These are phyloP conservation scores for Todiramphus saurophagus DNA, from an alignment of 2,113 vertebrate genomes.

Conservation along the genomic window DNA sequence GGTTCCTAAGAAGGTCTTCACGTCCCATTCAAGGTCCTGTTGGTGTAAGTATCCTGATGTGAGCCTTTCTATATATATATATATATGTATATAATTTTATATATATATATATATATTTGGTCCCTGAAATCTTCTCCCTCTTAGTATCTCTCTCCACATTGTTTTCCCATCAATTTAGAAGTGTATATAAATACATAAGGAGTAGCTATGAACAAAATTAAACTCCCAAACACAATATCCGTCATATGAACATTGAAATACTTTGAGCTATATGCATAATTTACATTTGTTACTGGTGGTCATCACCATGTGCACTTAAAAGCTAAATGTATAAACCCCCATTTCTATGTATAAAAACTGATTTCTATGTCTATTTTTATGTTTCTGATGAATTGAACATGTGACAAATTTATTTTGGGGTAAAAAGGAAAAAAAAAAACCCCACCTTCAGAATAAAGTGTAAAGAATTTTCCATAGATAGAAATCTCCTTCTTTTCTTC, in stretches of 20 bases:
- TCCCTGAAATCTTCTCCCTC: not conserved
- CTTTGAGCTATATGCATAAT: rapidly evolving
- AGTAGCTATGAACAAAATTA: not conserved
- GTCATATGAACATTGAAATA: not conserved
- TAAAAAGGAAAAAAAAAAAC: not conserved
- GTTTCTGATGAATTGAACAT: not conserved
- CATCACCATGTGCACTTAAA: not conserved
- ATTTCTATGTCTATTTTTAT: not conserved
- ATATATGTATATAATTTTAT: no score
- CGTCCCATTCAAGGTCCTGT: not conserved
- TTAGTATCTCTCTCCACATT: not conserved
- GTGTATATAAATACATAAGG: not conserved
- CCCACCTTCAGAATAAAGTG: not conserved
- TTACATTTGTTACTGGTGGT: not conserved
- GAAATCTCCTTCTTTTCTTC: not conserved
- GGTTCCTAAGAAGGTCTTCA: not conserved
- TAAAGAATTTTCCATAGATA: not conserved
- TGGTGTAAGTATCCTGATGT: not conserved
- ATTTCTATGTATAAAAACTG: not conserved
- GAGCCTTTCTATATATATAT: not conserved
- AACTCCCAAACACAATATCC: not conserved
- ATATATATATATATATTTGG: not conserved
- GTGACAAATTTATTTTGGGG: not conserved
- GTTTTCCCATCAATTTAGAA: not conserved
- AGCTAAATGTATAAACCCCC: not conserved